These are phyloP conservation scores for Carapus acus DNA, from an alignment of 2,797 vertebrate species.

Conservation along the genomic window DNA sequence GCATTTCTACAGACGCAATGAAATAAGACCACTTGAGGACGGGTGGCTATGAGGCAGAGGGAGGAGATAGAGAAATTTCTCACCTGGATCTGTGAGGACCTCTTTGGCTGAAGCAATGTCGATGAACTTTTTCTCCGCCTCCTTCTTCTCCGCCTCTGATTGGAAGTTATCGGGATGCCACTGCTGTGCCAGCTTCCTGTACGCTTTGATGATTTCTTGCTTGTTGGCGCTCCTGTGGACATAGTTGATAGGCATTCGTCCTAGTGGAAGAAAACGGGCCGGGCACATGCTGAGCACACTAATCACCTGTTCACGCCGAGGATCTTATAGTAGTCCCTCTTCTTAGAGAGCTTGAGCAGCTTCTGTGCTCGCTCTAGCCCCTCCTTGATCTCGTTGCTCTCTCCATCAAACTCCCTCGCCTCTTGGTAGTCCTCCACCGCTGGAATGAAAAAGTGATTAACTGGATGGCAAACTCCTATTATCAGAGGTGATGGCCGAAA, in stretches of 20 bases:
- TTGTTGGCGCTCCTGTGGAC: conserved; percentile 75
- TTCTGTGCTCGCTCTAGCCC: conserved; percentile 79
- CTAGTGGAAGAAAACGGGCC: neutral
- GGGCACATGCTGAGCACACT: neutral
- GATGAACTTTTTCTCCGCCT: conserved; percentile 82
- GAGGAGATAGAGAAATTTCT: conserved; percentile 8
- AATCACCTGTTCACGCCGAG: conserved; percentile 76
- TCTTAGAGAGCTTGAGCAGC: conserved; percentile 77
- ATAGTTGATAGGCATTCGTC: neutral
- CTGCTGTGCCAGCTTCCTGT: conserved; percentile 82
- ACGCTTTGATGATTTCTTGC: conserved; percentile 84
- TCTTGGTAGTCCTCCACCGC: conserved; percentile 82
- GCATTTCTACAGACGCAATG: conserved; percentile 70
- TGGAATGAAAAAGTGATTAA: conserved; percentile 23
- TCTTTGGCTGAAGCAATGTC: conserved; percentile 84
- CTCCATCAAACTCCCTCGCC: conserved; percentile 75
- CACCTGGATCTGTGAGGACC: conserved; percentile 81
- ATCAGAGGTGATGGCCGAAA: too few species aligned
- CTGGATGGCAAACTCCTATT: too few species aligned
- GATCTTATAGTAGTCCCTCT: conserved; percentile 85
- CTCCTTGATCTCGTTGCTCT: conserved; percentile 73
- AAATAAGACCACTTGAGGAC: too few species aligned
- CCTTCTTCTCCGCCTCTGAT: conserved; percentile 76
- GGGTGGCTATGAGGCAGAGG: too few species aligned
- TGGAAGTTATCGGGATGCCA: conserved; percentile 88